These are phyloP conservation scores for Indicator indicator DNA, from an alignment of 2,113 vertebrate genomes.

Conservation along the genomic window DNA sequence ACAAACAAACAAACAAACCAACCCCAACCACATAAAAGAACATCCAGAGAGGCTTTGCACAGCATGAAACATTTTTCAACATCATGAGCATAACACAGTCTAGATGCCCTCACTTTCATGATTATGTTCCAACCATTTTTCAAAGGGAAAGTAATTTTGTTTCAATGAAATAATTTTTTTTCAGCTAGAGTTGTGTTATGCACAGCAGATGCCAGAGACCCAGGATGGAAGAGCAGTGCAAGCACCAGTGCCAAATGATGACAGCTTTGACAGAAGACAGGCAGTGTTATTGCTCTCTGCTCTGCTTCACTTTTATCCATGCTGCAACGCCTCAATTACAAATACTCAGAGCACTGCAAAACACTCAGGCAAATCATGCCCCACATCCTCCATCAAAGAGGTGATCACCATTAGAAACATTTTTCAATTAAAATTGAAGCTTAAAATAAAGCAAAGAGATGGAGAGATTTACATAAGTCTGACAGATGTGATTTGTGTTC, in stretches of 20 bases:
- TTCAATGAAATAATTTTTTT: not conserved
- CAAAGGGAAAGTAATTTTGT: not conserved
- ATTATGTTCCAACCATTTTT: not conserved
- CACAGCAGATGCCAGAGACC: not conserved
- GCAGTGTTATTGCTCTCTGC: not conserved
- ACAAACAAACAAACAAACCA: not conserved
- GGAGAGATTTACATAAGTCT: constrained; percentile 7
- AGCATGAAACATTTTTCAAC: not conserved
- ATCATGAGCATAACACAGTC: not conserved
- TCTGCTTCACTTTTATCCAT: not conserved
- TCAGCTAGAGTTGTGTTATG: not conserved
- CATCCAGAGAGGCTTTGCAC: not conserved
- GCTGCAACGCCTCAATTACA: not conserved
- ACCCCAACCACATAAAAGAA: not conserved
- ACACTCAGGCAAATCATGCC: not conserved
- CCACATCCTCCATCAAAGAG: not conserved
- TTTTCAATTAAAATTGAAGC: constrained; percentile 53
- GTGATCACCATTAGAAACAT: not conserved
- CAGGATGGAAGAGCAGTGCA: not conserved
- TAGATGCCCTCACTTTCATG: not conserved
- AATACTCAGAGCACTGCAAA: not conserved
- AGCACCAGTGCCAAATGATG: not conserved
- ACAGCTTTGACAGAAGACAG: not conserved
- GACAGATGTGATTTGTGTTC: constrained; percentile 54
- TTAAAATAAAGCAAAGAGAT: constrained; percentile 28